Percentiles rank a stretch among this genome's conserved stretches.
Evolutionary conservation across 2,797 vertebrate genomes (phyloP).

Genomic region (Rhynchonycteris naso): DNA sequence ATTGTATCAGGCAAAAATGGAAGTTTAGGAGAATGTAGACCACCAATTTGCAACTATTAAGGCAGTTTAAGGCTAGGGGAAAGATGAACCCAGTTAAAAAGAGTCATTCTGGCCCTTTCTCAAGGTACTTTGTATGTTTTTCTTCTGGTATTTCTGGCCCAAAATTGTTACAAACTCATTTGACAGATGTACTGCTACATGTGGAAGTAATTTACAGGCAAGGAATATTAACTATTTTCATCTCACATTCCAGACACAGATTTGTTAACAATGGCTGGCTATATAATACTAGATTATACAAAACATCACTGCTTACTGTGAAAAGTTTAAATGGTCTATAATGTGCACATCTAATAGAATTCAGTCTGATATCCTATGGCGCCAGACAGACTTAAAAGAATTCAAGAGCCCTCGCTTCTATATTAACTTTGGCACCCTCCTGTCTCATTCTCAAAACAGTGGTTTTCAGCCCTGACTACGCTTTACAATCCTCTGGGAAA

Average conservation of each 20-base stretch:
- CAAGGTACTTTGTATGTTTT: neutral
- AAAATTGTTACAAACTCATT: slow-evolving; percentile 23
- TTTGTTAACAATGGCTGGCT: neutral
- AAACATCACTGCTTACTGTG: neutral
- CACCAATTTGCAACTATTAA: slow-evolving; percentile 2
- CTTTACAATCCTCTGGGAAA: neutral
- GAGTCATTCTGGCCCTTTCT: neutral
- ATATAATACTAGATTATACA: neutral
- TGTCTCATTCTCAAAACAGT: neutral
- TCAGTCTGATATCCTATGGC: neutral
- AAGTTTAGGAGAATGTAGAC: neutral
- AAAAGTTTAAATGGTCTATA: neutral
- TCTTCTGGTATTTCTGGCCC: neutral
- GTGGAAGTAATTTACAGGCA: neutral
- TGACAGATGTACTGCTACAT: slow-evolving; percentile 8
- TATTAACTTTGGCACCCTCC: neutral
- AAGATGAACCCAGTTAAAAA: neutral
- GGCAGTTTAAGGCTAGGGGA: neutral
- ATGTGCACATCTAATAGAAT: neutral
- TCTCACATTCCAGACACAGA: neutral
- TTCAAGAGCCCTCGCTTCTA: neutral
- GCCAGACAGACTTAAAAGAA: neutral
- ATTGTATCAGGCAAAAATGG: neutral
- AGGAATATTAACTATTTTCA: neutral
- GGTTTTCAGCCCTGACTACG: neutral